These are phyloP conservation scores for Pollenia amentaria DNA, from an alignment of 2,888 invertebrate genomes.

Conservation along the genomic window DNA sequence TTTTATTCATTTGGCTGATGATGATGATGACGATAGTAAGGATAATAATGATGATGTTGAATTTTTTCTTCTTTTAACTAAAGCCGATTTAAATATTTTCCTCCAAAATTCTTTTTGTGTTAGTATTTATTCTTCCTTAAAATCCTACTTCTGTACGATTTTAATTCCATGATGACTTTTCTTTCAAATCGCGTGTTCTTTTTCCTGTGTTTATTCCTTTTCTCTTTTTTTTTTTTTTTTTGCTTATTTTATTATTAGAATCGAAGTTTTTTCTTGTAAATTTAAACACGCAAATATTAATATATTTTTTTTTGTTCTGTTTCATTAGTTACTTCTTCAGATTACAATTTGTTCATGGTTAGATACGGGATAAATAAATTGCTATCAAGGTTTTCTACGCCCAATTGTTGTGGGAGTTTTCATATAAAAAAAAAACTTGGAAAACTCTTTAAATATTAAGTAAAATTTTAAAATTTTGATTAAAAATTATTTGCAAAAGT, in stretches of 20 bases:
- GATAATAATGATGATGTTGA: constrained; percentile 10
- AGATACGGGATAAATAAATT: constrained; percentile 29
- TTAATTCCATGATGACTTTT: constrained; percentile 17
- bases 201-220: constrained; percentile 5
- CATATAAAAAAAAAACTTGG: no score
- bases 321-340: constrained; percentile 10
- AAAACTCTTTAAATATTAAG: no score
- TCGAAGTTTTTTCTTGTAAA: constrained; percentile 39
- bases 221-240: constrained; percentile 1
- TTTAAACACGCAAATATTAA: constrained; percentile 64
- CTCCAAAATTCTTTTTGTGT: not conserved
- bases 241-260: constrained; percentile 19
- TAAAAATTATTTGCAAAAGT: not conserved
- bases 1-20: constrained; percentile 13
- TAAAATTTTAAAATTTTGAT: not conserved
- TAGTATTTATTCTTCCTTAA: constrained; percentile 10
- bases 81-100: constrained; percentile 43
- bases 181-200: constrained; percentile 51
- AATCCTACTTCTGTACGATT: constrained; percentile 28
- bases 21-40: constrained; percentile 5
- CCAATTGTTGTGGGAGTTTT: no score
- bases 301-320: constrained; percentile 34
- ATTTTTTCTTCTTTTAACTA: not conserved
- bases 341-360: constrained; percentile 14
- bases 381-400: not conserved